A percentile compares a stretch with the other conserved stretches of the same genome.
These are phyloP conservation scores for Acanthococcus lagerstroemiae DNA, from an alignment of 2,888 invertebrate genomes.

Conservation along the genomic window DNA sequence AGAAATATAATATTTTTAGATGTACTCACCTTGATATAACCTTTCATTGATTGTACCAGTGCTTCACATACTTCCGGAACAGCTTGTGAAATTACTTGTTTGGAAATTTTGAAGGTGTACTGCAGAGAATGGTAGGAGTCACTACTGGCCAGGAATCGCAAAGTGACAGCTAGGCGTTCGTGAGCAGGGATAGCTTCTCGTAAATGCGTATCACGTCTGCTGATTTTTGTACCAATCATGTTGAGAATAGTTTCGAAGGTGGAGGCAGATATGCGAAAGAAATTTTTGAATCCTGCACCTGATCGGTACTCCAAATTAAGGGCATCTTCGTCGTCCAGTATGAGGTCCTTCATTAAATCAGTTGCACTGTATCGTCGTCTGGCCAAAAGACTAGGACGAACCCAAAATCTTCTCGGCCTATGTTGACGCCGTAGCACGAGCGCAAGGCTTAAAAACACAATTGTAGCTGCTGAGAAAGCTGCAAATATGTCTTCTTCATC, in stretches of 20 bases:
- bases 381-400: neutral
- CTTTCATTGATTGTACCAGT: too few relatives aligned
- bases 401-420: neutral
- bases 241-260: too few relatives aligned
- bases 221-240: too few relatives aligned
- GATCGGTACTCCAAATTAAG: too few relatives aligned
- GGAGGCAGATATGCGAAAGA: too few relatives aligned
- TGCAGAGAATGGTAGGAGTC: neutral
- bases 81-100: neutral
- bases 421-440: neutral
- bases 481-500: too few relatives aligned
- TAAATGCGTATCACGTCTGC: too few relatives aligned
- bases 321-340: neutral
- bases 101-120: neutral
- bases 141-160: neutral
- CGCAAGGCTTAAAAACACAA: neutral
- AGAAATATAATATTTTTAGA: too few relatives aligned
- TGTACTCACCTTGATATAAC: too few relatives aligned
- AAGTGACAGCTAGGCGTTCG: neutral
- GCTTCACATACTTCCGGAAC: too few relatives aligned
- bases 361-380: neutral
- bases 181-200: too few relatives aligned
- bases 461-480: neutral
- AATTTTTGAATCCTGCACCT: too few relatives aligned
- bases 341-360: neutral